Evolutionary conservation across 2,888 invertebrate genomes (phyloP), one percentile per base, ranked within the genome.

Genomic region (Eupithecia exiguata): DNA sequence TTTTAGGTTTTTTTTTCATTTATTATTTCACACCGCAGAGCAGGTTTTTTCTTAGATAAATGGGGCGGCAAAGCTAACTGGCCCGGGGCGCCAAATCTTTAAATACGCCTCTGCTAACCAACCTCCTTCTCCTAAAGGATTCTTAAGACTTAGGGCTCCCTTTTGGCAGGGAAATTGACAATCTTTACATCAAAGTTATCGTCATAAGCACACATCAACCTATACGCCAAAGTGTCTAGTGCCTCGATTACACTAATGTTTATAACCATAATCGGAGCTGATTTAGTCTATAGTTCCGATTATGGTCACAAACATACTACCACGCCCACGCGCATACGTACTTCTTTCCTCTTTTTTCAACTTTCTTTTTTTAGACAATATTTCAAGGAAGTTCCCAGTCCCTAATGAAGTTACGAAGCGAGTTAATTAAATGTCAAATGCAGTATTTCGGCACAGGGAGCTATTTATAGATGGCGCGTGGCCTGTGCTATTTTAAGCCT

Each of bases 361-460:
- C 16, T 5, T 5, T 43, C 5, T 10, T 36, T 18, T 46, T 18
- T 46, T 18, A 18, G 46, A 46, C n/a, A 46, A 46, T 46, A 14
- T 58, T 25, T 14, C 14, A 53, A 53, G n/a, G n/a, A 49, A 53
- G 53, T 53, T 14, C 25, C 25, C 14, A n/a, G 25, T 25, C 58
- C 21, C 40, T 66, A 63, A 70, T 25, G 43, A 68, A 70, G n/a
- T 53, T 35, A 40, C 10, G 58, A n/a, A 68, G 46, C 53, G 46
- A 61, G 68, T 38, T 67, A 75, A 75, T 69, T 75, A 71, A 71
- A 74, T 62, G 70, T 70, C 70, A 74, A 70, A 63, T 49, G 53
- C 74, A 70, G 61, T 35, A 58, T 70, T 69, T 73, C 69, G 43
- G 73, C 61, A 66, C 46, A 65, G 38, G 16, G 38, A 70, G 74